phyloP scores from a whole-genome alignment of 2,888 invertebrate species.

The Agrotis exclamationis region DNA sequence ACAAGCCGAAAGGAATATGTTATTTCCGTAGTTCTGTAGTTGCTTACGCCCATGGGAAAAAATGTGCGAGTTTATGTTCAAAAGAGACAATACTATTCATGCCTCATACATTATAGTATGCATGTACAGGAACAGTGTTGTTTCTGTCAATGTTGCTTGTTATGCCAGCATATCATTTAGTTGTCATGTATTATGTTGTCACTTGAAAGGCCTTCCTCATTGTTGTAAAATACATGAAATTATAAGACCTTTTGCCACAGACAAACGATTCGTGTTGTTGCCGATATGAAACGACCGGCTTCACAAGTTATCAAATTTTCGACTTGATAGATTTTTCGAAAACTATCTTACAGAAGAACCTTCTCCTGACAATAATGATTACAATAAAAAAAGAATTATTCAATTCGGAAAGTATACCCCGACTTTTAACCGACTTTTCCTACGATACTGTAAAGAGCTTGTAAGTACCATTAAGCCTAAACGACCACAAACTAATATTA shows the following conservation, averaged over 20 bases:
- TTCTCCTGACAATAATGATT: too few relatives aligned
- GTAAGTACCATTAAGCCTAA: too few relatives aligned
- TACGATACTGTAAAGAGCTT: too few relatives aligned
- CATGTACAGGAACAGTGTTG: constrained; percentile 34
- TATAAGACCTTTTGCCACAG: not conserved
- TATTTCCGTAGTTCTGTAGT: not conserved
- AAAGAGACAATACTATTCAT: constrained; percentile 1
- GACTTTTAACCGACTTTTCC: too few relatives aligned
- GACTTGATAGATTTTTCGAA: too few relatives aligned
- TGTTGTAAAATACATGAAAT: constrained; percentile 41
- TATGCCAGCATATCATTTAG: constrained; percentile 37
- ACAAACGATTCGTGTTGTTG: not conserved
- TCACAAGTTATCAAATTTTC: too few relatives aligned
- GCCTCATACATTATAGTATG: constrained; percentile 7
- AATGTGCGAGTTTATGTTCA: not conserved
- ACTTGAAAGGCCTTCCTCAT: constrained; percentile 22
- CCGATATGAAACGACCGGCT: not conserved
- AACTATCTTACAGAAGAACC: too few relatives aligned
- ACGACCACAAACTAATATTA: too few relatives aligned
- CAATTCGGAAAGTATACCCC: too few relatives aligned
- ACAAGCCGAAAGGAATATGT: not conserved
- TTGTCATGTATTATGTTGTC: constrained; percentile 28
- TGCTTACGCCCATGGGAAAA: not conserved
- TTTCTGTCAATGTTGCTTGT: constrained; percentile 33
- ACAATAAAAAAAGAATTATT: too few relatives aligned